These are phyloP conservation scores for Colinus virginianus DNA, from an alignment of 2,113 vertebrate species.

Conservation along the genomic window DNA sequence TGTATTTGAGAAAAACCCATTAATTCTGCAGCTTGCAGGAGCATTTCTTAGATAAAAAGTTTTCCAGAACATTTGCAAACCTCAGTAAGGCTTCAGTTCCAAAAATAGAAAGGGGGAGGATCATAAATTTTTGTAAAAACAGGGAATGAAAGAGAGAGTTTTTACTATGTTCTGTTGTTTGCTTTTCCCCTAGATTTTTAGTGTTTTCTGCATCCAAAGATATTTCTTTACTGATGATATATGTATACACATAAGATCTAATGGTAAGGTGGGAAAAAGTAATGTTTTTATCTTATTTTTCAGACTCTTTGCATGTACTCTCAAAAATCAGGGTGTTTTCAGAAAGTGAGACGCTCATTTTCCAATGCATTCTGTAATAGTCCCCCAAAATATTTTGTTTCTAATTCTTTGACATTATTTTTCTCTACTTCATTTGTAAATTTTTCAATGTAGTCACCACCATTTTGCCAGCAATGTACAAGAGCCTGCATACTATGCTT, in stretches of 20 bases:
- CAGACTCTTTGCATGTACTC: not conserved
- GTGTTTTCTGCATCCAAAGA: not conserved
- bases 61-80: not conserved
- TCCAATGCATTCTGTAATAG: not conserved
- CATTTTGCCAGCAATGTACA: not conserved
- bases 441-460: not conserved
- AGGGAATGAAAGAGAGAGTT: not conserved
- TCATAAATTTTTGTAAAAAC: not conserved
- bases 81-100: not conserved
- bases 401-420: not conserved
- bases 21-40: not conserved
- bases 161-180: not conserved
- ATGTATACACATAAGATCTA: not conserved
- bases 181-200: accelerated
- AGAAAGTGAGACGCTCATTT: accelerated
- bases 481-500: not conserved
- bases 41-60: not conserved
- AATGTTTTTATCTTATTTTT: not conserved
- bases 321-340: not conserved
- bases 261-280: accelerated
- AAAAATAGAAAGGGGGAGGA: not conserved
- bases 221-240: not conserved
- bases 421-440: not conserved
- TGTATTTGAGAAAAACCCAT: not conserved
- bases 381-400: not conserved